Percentiles rank a stretch among this genome's conserved stretches.
Evolutionary conservation across 2,888 invertebrate species (phyloP).

Genomic region (Koerneria pararmatus): DNA sequence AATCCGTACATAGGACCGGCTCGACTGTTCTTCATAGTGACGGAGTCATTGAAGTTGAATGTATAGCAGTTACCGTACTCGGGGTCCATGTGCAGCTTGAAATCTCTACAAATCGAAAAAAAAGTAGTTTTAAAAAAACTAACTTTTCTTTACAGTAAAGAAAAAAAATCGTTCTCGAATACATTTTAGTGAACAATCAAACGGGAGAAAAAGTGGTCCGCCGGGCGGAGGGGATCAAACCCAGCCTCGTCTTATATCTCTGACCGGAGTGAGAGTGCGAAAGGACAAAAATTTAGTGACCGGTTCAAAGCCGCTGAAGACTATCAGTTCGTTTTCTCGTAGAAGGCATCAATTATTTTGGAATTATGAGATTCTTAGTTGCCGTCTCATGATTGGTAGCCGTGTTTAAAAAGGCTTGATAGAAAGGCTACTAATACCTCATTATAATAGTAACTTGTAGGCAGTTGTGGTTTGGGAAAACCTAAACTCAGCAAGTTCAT

Average conservation of each 20-base stretch:
- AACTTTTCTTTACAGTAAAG: neutral
- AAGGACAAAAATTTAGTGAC: slow-evolving; percentile 6
- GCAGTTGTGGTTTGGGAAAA: too few relatives aligned
- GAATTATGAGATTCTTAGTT: too few relatives aligned
- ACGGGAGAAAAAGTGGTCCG: too few relatives aligned
- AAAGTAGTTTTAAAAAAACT: too few relatives aligned
- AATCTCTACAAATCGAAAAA: slow-evolving; percentile 56
- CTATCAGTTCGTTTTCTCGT: neutral
- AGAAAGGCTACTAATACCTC: slow-evolving; percentile 15
- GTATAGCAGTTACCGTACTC: slow-evolving; percentile 60
- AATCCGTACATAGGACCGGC: slow-evolving; percentile 52
- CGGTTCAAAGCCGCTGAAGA: too few relatives aligned
- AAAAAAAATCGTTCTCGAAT: neutral
- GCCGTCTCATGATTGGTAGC: too few relatives aligned
- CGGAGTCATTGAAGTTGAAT: slow-evolving; percentile 59
- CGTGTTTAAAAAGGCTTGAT: neutral
- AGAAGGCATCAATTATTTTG: neutral
- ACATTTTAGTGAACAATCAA: too few relatives aligned
- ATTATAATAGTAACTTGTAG: too few relatives aligned
- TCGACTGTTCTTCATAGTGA: slow-evolving; percentile 25
- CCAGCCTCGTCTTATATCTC: neutral
- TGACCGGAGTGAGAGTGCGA: neutral
- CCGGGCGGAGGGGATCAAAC: too few relatives aligned
- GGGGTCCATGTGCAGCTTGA: slow-evolving; percentile 58
- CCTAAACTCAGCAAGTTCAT: slow-evolving; percentile 24